Evolutionary conservation across 1,140 invertebrate genomes (phyloP).

Genomic region (Drosophila lowei): DNA sequence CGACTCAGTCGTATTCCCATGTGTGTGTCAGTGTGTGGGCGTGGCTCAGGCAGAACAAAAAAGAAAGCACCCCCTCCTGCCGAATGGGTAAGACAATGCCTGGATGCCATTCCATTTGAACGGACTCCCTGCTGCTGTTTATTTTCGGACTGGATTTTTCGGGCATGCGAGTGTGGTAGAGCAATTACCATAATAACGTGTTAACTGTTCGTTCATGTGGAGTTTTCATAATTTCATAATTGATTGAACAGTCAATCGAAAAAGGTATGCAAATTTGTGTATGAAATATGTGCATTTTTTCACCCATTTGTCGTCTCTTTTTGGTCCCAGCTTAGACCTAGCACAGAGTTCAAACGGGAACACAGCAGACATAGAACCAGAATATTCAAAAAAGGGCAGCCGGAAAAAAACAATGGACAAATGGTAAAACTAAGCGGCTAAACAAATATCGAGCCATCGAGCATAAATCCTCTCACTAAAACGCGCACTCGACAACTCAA

Average conservation of each 20-base stretch:
- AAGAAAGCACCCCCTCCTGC: conserved; percentile 17
- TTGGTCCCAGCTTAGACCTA: too few relatives aligned
- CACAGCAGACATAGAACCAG: background rate
- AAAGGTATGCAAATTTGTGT: background rate
- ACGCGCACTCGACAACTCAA: conserved; percentile 60
- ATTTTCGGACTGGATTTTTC: conserved; percentile 20
- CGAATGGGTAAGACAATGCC: conserved; percentile 37
- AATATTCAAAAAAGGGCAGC: background rate
- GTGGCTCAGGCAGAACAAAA: conserved; percentile 14
- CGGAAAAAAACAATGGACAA: conserved; percentile 51
- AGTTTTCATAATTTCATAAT: conserved; percentile 18
- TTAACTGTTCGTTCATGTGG: conserved; percentile 43
- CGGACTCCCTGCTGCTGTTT: conserved; percentile 30
- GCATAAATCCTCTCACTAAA: conserved; percentile 73
- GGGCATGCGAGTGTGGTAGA: conserved; percentile 5
- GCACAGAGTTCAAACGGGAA: conserved; percentile 39
- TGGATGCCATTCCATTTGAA: conserved; percentile 1
- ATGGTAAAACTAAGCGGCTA: conserved; percentile 69
- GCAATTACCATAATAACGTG: conserved; percentile 57
- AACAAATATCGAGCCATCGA: conserved; percentile 64
- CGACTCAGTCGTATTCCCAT: conserved; percentile 69
- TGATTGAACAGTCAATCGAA: conserved; percentile 33
- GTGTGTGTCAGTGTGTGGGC: conserved; percentile 28
- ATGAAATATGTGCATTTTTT: background rate
- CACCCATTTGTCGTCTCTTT: background rate